Evolutionary conservation across 2,888 invertebrate genomes (phyloP).

Genomic region (Nematopogon swammerdamellus): DNA sequence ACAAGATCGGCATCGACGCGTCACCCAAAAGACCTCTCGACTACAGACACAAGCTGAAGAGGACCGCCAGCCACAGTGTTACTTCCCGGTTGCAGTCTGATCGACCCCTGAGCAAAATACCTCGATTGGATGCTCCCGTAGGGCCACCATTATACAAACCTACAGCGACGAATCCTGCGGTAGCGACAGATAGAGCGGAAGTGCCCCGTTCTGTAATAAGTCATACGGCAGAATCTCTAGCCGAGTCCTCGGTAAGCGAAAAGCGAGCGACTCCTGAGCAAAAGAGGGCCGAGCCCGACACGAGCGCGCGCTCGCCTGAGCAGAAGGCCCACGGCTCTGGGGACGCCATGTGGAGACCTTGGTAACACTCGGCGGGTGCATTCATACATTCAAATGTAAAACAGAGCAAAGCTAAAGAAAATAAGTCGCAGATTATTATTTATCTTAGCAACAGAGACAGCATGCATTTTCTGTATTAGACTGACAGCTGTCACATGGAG

Average conservation of each 20-base stretch:
- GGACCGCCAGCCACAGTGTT: constrained; percentile 18
- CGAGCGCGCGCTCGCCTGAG: constrained; percentile 30
- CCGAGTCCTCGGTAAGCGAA: constrained; percentile 19
- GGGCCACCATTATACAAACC: not conserved
- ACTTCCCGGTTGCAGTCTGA: not conserved
- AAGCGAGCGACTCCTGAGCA: not conserved
- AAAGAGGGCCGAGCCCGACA: constrained; percentile 22
- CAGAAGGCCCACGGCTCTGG: constrained; percentile 29
- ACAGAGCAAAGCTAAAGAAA: too few relatives aligned
- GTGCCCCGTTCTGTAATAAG: constrained; percentile 34
- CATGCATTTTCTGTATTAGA: too few relatives aligned
- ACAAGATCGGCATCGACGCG: constrained; percentile 45
- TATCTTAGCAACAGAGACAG: too few relatives aligned
- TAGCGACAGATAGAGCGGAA: too few relatives aligned
- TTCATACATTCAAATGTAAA: too few relatives aligned
- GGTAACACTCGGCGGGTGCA: too few relatives aligned
- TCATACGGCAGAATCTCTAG: constrained; percentile 40
- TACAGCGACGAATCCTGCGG: too few relatives aligned
- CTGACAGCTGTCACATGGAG: too few relatives aligned
- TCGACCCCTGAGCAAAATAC: constrained; percentile 22
- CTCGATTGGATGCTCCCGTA: constrained; percentile 19
- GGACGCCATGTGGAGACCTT: constrained; percentile 40
- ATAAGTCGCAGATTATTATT: too few relatives aligned
- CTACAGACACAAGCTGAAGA: constrained; percentile 39
- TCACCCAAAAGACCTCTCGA: constrained; percentile 48